phyloP scores from a whole-genome alignment of 1,140 invertebrate species.

The Teleogryllus occipitalis region DNA sequence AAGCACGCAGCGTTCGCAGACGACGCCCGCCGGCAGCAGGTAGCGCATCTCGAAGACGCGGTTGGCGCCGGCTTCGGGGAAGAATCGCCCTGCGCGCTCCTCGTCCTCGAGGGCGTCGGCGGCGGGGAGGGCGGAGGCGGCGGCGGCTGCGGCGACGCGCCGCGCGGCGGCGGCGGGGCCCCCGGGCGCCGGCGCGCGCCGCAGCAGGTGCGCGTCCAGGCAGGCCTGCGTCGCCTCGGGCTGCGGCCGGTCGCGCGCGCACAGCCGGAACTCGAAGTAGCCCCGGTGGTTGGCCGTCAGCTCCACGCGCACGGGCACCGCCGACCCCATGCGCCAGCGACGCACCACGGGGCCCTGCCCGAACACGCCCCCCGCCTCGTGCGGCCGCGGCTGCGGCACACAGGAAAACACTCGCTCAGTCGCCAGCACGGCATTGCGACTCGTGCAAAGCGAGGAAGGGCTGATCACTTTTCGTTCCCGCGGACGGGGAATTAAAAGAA shows the following conservation, averaged over 20 bases:
- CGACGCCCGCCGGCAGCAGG: constrained; percentile 54
- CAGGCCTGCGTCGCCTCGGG: constrained; percentile 40
- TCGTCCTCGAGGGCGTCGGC: background rate
- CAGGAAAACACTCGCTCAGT: background rate
- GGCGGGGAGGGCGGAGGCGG: no score
- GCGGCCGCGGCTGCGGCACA: constrained; percentile 53
- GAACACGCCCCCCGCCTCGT: constrained; percentile 78
- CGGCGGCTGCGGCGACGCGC: background rate
- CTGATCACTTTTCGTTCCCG: no score
- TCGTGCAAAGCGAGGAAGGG: background rate
- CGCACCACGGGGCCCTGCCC: constrained; percentile 71
- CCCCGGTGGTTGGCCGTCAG: constrained; percentile 60
- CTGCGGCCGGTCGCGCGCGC: constrained; percentile 49
- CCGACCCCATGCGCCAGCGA: constrained; percentile 55
- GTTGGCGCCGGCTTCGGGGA: background rate
- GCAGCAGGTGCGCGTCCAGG: constrained; percentile 60
- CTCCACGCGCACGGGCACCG: constrained; percentile 64
- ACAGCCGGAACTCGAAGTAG: constrained; percentile 81
- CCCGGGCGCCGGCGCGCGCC: constrained; percentile 41
- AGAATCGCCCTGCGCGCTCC: background rate
- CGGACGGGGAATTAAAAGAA: no score
- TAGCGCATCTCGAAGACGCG: constrained; percentile 54
- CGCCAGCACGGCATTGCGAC: no score
- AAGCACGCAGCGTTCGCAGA: constrained; percentile 68
- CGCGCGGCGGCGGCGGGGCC: no score